phyloP scores from a whole-genome alignment of 2,113 vertebrate species.

The Bombycilla garrulus region DNA sequence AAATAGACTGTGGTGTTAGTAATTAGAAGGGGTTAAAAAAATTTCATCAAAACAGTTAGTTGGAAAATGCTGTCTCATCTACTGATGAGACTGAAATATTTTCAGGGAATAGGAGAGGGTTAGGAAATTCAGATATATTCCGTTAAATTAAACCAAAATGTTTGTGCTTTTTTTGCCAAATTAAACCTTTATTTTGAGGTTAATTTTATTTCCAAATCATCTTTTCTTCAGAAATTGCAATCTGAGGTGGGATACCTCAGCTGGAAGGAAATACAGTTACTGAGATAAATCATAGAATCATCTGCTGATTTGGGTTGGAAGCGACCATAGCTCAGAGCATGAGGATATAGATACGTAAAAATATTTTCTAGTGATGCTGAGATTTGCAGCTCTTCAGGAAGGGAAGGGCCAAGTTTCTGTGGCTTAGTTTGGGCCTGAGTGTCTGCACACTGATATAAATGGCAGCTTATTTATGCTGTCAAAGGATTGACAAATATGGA shows the following conservation, averaged over 20 bases:
- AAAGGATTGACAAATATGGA: not conserved
- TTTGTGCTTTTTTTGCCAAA: not conserved
- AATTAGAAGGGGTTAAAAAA: not conserved
- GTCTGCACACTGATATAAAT: not conserved
- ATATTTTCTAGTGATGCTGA: not conserved
- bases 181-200: not conserved
- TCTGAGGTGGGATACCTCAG: not conserved
- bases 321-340: not conserved
- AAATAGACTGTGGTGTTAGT: not conserved
- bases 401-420: not conserved
- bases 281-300: not conserved
- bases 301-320: not conserved
- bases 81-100: not conserved
- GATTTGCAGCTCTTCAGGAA: not conserved
- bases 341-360: not conserved
- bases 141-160: not conserved
- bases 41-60: not conserved
- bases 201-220: not conserved
- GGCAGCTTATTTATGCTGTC: not conserved
- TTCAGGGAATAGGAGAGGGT: not conserved
- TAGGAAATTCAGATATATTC: not conserved
- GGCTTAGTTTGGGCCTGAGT: not conserved
- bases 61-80: not conserved
- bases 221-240: not conserved
- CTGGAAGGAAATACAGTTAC: not conserved